Percentiles rank a stretch among this genome's conserved stretches.
Conservation (phyloP, 2,888 invertebrate genomes). For the Hydroisotoma schaefferi region DNA sequence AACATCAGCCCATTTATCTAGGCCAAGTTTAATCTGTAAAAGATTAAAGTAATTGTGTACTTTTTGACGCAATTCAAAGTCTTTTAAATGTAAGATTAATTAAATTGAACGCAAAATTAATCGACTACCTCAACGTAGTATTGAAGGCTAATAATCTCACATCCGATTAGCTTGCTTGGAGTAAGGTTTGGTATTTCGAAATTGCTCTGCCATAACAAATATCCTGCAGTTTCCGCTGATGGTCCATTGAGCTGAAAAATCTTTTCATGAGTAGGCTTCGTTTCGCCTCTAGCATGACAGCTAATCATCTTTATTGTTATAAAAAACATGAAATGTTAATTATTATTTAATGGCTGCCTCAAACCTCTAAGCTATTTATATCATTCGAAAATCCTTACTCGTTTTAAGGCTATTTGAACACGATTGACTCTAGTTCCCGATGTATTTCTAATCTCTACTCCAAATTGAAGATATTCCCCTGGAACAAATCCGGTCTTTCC, state of each 20-base stretch:
- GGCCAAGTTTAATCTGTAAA: slow-evolving; percentile 25
- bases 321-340: neutral
- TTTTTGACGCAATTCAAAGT: neutral
- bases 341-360: neutral
- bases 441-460: slow-evolving; percentile 50
- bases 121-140: slow-evolving; percentile 29
- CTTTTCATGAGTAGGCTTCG: slow-evolving; percentile 28
- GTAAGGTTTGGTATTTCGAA: slow-evolving; percentile 31
- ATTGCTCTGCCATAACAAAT: slow-evolving; percentile 30
- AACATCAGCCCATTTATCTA: slow-evolving; percentile 29
- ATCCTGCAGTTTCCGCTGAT: slow-evolving; percentile 30
- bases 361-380: neutral
- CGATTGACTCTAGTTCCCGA: slow-evolving; percentile 25
- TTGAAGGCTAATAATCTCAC: slow-evolving; percentile 25
- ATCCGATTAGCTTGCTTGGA: slow-evolving; percentile 24
- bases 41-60: neutral
- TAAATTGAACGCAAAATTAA: neutral
- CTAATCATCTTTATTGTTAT: slow-evolving; percentile 9
- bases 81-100: neutral
- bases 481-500: slow-evolving; percentile 49
- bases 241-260: slow-evolving; percentile 27
- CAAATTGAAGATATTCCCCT: slow-evolving; percentile 49
- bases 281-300: slow-evolving; percentile 26
- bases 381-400: slow-evolving; percentile 12
- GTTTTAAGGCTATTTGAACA: slow-evolving; percentile 25